A percentile compares a stretch with the other conserved stretches of the same genome.
Evolutionary conservation across 2,888 invertebrate species (phyloP).

Genomic region (Psylliodes chrysocephalus): DNA sequence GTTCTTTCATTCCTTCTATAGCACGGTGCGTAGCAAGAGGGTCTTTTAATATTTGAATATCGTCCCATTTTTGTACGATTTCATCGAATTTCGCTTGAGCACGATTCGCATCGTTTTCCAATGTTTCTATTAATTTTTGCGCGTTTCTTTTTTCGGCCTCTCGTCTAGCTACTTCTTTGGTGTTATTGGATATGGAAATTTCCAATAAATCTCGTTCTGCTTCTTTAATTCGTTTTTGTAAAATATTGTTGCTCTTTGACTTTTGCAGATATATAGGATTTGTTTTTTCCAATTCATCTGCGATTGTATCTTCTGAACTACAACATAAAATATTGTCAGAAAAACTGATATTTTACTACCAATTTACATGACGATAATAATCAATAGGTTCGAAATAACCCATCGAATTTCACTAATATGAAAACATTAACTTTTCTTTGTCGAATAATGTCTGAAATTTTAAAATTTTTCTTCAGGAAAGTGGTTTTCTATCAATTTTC

Average conservation of each 20-base stretch:
- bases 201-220: background rate
- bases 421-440: too few species aligned
- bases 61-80: constrained; percentile 76
- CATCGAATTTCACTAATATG: too few species aligned
- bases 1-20: constrained; percentile 74
- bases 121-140: constrained; percentile 33
- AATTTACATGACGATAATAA: too few species aligned
- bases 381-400: too few species aligned
- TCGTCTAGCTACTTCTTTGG: background rate
- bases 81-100: constrained; percentile 73
- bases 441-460: too few species aligned
- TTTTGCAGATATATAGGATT: background rate
- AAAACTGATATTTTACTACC: too few species aligned
- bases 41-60: constrained; percentile 71
- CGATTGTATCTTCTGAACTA: too few species aligned
- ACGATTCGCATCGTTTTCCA: constrained; percentile 75
- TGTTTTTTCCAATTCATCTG: background rate
- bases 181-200: background rate
- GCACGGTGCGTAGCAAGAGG: constrained; percentile 79
- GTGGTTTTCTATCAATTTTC: too few species aligned
- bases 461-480: too few species aligned
- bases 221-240: background rate
- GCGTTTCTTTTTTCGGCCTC: background rate
- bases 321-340: too few species aligned
- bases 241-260: background rate